A percentile compares a stretch with the other conserved stretches of the same genome.
Conservation (phyloP, 2,888 invertebrate species). For the Drosophila buzzatii region DNA sequence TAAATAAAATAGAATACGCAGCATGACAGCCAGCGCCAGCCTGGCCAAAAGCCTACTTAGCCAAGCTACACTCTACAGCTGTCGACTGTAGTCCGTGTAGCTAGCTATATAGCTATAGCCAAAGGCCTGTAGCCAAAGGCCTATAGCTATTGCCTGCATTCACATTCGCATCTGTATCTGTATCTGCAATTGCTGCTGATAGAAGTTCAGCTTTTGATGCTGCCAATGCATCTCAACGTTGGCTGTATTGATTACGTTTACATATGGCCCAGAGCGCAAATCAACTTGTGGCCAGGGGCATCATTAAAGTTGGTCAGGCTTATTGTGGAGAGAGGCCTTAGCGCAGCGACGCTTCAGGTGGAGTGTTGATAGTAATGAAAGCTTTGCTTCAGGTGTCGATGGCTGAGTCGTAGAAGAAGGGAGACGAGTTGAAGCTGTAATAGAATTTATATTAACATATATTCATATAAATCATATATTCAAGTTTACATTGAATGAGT, state of each 20-base stretch:
- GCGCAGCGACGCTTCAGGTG: background rate
- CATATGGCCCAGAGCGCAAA: slow-evolving; percentile 2
- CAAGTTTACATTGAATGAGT: too few relatives aligned
- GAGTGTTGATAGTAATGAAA: background rate
- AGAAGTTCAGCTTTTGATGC: slow-evolving; percentile 46
- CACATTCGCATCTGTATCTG: background rate
- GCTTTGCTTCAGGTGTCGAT: background rate
- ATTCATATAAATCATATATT: too few relatives aligned
- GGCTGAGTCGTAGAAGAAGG: background rate
- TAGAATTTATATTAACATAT: too few relatives aligned
- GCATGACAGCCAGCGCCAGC: slow-evolving; percentile 64
- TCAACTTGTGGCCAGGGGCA: slow-evolving; percentile 16
- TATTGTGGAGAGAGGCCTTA: background rate
- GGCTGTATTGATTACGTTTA: slow-evolving; percentile 11
- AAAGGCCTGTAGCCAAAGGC: background rate
- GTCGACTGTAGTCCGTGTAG: background rate
- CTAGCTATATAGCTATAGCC: slow-evolving; percentile 7
- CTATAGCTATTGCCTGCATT: slow-evolving; percentile 3
- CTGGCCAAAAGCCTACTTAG: slow-evolving; percentile 36
- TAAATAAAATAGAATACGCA: slow-evolving; percentile 67
- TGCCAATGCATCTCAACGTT: slow-evolving; percentile 27
- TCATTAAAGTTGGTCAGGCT: slow-evolving; percentile 9
- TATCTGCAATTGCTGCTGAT: slow-evolving; percentile 40
- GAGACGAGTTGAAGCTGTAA: too few relatives aligned
- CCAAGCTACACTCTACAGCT: slow-evolving; percentile 10